Percentiles rank a stretch among this genome's conserved stretches.
phyloP scores from a whole-genome alignment of 2,113 vertebrate genomes.

The Forbesichthys agassizii region DNA sequence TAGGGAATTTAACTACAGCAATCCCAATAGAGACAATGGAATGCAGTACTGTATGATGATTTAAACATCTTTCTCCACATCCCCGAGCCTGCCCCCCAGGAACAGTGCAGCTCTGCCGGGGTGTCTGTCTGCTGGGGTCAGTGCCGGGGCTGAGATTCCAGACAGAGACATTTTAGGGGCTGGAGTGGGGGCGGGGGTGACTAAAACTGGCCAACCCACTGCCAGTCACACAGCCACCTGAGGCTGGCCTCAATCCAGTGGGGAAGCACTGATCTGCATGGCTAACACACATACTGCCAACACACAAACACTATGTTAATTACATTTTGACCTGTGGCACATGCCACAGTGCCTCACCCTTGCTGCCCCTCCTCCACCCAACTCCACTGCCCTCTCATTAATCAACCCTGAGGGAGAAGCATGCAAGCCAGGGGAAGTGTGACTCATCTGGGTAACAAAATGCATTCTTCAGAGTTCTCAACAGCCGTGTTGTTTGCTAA shows the following conservation, averaged over 20 bases:
- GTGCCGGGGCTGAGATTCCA: constrained; percentile 55
- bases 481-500: constrained; percentile 74
- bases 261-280: constrained; percentile 21
- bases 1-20: too few relatives aligned
- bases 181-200: constrained; percentile 36
- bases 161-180: constrained; percentile 43
- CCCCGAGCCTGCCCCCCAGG: constrained; percentile 31
- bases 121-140: constrained; percentile 42
- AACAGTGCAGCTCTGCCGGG: constrained; percentile 29
- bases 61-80: neutral
- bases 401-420: constrained; percentile 75
- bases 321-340: constrained; percentile 56
- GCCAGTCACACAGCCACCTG: constrained; percentile 47
- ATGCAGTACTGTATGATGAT: too few relatives aligned
- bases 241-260: constrained; percentile 31
- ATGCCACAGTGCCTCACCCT: constrained; percentile 43
- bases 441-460: constrained; percentile 80
- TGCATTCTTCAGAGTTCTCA: constrained; percentile 77
- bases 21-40: too few relatives aligned
- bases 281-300: constrained; percentile 28
- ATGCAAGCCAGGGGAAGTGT: constrained; percentile 80
- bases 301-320: constrained; percentile 55
- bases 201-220: constrained; percentile 52
- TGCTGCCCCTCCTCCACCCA: constrained; percentile 62
- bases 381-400: constrained; percentile 69